phyloP scores from a whole-genome alignment of 2,888 invertebrate species.

The Rhingia rostrata region DNA sequence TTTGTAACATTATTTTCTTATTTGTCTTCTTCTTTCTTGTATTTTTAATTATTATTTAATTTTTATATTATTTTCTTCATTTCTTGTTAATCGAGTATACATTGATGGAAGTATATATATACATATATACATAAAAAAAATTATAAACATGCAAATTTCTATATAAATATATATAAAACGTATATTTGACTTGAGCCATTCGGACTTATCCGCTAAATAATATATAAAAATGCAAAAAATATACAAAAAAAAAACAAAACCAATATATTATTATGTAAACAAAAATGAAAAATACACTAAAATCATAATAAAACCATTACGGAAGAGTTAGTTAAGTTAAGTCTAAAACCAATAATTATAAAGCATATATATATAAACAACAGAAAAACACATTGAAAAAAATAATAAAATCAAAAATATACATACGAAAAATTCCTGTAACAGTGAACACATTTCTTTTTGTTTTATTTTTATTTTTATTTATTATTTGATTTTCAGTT shows the following conservation, averaged over 20 bases:
- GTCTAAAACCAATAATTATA: constrained; percentile 60
- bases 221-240: constrained; percentile 21
- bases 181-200: constrained; percentile 72
- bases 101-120: constrained; percentile 64
- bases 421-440: constrained; percentile 64
- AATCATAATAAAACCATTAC: constrained; percentile 48
- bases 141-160: constrained; percentile 52
- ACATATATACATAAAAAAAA: constrained; percentile 47
- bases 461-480: constrained; percentile 16
- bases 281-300: constrained; percentile 49
- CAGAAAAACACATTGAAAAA: constrained; percentile 47
- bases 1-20: constrained; percentile 65
- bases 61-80: constrained; percentile 40
- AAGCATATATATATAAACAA: constrained; percentile 13
- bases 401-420: constrained; percentile 65
- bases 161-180: constrained; percentile 44
- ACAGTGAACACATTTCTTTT: constrained; percentile 60
- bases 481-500: constrained; percentile 6
- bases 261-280: constrained; percentile 32
- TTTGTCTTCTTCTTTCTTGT: background rate
- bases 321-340: constrained; percentile 62
- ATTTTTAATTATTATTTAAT: constrained; percentile 59
- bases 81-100: constrained; percentile 60
- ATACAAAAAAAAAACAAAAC: no score
- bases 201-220: constrained; percentile 72